Percentiles rank a stretch among this genome's conserved stretches.
phyloP scores from a whole-genome alignment of 2,113 vertebrate species.

The Colius striatus region DNA sequence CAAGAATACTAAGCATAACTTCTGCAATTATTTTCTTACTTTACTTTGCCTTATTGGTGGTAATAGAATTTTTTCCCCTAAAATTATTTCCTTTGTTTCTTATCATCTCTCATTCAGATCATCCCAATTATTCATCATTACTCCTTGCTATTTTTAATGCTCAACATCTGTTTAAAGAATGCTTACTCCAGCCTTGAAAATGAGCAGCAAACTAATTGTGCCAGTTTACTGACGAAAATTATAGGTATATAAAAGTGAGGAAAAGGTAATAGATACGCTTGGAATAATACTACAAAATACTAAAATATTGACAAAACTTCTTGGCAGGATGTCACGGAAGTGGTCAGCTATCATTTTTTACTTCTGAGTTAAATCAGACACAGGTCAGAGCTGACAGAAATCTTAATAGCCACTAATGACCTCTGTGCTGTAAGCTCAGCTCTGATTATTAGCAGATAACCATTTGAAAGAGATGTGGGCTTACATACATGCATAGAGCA shows the following conservation, averaged over 20 bases:
- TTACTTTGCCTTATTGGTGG: neutral
- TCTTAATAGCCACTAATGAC: neutral
- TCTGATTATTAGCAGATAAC: neutral
- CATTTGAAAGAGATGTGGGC: neutral
- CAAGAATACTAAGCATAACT: neutral
- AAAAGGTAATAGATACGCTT: neutral
- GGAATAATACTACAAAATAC: too few species aligned
- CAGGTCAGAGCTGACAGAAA: neutral
- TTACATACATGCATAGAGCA: neutral
- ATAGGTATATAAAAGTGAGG: neutral
- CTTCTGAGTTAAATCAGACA: slow-evolving; percentile 9
- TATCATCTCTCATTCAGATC: neutral
- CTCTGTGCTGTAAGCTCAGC: neutral
- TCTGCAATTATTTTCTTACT: neutral
- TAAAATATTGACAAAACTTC: neutral
- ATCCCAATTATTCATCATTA: slow-evolving; percentile 37
- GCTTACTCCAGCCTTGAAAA: neutral
- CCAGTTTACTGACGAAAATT: slow-evolving; percentile 9
- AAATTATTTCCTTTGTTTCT: slow-evolving; percentile 19
- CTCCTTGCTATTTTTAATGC: slow-evolving; percentile 33
- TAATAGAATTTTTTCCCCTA: neutral
- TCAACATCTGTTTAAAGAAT: slow-evolving; percentile 23
- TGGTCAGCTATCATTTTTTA: neutral
- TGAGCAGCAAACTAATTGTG: neutral
- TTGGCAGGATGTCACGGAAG: neutral